Conservation (phyloP, 2,797 vertebrate species). For the Pogoniulus pusillus region DNA sequence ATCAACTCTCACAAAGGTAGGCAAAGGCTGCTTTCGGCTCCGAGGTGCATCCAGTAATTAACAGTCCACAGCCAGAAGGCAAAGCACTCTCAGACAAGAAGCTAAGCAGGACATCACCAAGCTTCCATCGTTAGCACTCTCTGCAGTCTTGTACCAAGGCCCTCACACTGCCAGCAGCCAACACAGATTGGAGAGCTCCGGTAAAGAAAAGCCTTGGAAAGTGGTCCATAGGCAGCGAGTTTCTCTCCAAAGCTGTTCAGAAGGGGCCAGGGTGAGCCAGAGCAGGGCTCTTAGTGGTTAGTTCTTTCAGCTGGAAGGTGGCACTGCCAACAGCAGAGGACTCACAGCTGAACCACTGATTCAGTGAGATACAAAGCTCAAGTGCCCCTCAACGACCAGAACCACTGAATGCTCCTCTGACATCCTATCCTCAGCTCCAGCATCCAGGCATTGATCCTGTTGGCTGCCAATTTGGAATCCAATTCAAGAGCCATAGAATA, state of each 20-base stretch:
- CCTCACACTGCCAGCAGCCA: not conserved
- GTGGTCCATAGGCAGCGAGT: not conserved
- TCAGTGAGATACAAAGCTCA: not conserved
- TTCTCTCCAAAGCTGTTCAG: not conserved
- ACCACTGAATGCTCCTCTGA: not conserved
- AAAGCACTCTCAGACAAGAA: not conserved
- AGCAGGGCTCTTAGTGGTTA: not conserved
- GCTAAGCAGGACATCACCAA: not conserved
- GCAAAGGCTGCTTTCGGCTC: not conserved
- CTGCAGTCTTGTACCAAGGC: not conserved
- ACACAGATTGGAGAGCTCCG: not conserved
- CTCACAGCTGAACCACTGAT: not conserved
- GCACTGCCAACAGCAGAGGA: not conserved
- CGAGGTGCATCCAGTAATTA: not conserved
- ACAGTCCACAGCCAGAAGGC: not conserved
- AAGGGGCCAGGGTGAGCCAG: accelerated
- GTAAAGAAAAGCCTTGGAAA: not conserved
- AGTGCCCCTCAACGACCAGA: not conserved
- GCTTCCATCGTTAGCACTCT: not conserved
- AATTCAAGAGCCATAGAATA: not conserved
- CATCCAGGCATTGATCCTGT: not conserved
- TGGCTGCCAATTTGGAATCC: not conserved
- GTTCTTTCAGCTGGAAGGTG: not conserved
- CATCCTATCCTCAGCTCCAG: not conserved
- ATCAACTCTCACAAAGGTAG: not conserved